Percentiles rank a stretch among this genome's conserved stretches.
These are phyloP conservation scores for Morpho helenor DNA, from an alignment of 2,888 invertebrate species.

Conservation along the genomic window DNA sequence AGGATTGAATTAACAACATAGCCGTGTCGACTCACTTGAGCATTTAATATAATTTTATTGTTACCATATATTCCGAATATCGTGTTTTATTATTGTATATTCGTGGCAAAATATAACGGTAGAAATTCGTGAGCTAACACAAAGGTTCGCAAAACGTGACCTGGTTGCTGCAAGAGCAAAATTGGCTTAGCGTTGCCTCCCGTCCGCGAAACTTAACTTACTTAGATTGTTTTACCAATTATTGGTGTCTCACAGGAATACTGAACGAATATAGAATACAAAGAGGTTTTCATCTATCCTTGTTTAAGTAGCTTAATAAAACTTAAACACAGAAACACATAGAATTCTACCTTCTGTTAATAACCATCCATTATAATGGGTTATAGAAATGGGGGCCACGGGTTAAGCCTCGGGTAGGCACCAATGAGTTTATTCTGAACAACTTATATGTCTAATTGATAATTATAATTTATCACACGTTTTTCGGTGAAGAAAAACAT, in stretches of 20 bases:
- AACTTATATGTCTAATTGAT: too few species aligned
- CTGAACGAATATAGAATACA: slow-evolving; percentile 2
- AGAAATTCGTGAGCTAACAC: slow-evolving; percentile 38
- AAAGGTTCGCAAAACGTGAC: slow-evolving; percentile 47
- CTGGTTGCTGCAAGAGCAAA: slow-evolving; percentile 40
- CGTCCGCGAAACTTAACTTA: slow-evolving; percentile 41
- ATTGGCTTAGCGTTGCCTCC: slow-evolving; percentile 36
- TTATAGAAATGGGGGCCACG: neutral
- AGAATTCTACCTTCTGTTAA: too few species aligned
- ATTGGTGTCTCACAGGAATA: slow-evolving; percentile 19
- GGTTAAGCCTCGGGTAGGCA: too few species aligned
- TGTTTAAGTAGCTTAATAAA: neutral
- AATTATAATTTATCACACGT: too few species aligned
- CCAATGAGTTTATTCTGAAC: too few species aligned
- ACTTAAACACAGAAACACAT: neutral
- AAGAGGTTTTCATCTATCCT: neutral
- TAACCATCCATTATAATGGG: neutral
- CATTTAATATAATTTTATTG: too few species aligned
- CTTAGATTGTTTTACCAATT: slow-evolving; percentile 51
- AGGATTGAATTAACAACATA: too few species aligned
- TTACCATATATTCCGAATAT: too few species aligned
- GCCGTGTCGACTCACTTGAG: too few species aligned
- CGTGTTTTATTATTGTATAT: neutral
- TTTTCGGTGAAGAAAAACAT: too few species aligned
- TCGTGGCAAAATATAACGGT: slow-evolving; percentile 38